Evolutionary conservation across 1,140 invertebrate genomes (phyloP), one percentile per base, ranked within the genome.

Genomic region (Megalonaias nervosa): DNA sequence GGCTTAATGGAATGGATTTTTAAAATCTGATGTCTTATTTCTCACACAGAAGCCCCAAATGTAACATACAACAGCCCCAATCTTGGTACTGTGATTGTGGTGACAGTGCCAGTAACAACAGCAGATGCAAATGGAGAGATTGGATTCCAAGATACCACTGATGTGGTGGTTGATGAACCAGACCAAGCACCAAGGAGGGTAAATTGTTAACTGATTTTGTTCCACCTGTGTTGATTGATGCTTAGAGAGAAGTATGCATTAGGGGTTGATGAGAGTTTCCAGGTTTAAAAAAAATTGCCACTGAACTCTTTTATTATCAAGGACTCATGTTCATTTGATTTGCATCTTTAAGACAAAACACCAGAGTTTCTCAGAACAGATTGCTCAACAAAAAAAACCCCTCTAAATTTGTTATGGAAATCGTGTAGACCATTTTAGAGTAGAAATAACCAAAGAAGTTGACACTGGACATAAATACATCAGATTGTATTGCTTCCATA

Each of bases 61-160:
- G 87, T 86, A 38, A 66, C 83, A 0, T 90, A 81, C 71, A 90
- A 89, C 83, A 88, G 85, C 64, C 89, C 89, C 56, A 70, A 58
- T 0, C 65, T 89, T 23, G 86, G 87, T 57, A 59, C 70, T 6
- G 67, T 71, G 15, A 71, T 38, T n/a, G 55, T 71, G 38, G 71
- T 83, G 1, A 77, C 38, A 13, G 21, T 89, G 2, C 62, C 80
- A 0, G 88, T 90, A 15, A 85, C 85, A 17, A 26, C 81, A n/a
- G 74, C 72, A 19, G 84, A 84, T 23, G 89, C 88, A 56, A 89
- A 89, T 84, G 89, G 89, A 56, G 88, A 89, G 67, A 87, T 89
- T 71, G 89, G 89, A 23, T 89, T 90, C 74, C 81, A 82, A 11
- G 83, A 80, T 69, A 80, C 81, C 19, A 66, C 82, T 19, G 70